Conservation (phyloP, 2,888 invertebrate species). For the Scotopteryx bipunctaria region DNA sequence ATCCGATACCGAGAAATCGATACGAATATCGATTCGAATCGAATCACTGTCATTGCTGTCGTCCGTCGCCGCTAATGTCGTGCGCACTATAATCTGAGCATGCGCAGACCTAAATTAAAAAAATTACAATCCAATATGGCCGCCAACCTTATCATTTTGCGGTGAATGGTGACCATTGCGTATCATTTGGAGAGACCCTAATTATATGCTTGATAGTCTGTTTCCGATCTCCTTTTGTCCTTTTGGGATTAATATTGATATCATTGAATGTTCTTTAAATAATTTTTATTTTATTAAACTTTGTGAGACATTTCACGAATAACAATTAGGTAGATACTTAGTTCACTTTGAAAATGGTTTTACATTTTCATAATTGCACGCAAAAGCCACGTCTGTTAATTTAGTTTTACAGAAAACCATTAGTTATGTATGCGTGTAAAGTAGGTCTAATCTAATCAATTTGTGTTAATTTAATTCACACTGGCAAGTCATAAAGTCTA, state of each 20-base stretch:
- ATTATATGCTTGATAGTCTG: conserved; percentile 57
- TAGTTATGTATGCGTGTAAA: neutral
- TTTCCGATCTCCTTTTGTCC: conserved; percentile 59
- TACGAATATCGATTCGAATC: conserved; percentile 53
- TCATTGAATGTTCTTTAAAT: conserved; percentile 20
- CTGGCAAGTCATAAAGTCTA: conserved; percentile 27
- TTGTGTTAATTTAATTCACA: conserved; percentile 27
- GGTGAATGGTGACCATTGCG: conserved; percentile 57
- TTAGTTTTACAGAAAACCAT: conserved; percentile 3
- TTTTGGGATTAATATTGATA: conserved; percentile 38
- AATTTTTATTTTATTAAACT: neutral
- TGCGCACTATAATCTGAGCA: conserved; percentile 73
- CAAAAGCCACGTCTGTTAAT: no score
- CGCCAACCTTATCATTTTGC: conserved; percentile 74
- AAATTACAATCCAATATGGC: conserved; percentile 70
- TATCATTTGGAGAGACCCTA: conserved; percentile 47
- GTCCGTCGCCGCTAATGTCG: conserved; percentile 58
- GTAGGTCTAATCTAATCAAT: conserved; percentile 7
- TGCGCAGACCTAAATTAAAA: conserved; percentile 67
- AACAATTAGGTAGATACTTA: no score
- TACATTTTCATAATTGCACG: no score
- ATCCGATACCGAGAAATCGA: conserved; percentile 49
- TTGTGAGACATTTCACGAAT: conserved; percentile 1
- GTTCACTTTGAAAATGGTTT: no score
- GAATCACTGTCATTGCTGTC: conserved; percentile 65